Conservation (phyloP, 1,140 invertebrate genomes). For the Drosophila orosa region DNA sequence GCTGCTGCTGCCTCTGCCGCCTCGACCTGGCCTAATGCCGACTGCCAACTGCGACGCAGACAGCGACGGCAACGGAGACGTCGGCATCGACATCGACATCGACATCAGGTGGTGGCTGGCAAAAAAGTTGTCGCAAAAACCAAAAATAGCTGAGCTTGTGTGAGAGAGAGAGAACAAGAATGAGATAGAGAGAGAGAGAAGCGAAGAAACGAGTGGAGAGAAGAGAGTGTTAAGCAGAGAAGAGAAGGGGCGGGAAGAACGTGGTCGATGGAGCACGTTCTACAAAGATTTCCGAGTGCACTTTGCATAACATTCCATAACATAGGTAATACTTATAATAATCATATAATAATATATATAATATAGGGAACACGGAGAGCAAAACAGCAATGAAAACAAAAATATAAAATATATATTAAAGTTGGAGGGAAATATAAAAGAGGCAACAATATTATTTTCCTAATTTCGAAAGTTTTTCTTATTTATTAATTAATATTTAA, state of each 20-base stretch:
- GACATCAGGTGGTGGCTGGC: slow-evolving; percentile 66
- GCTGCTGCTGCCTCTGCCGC: slow-evolving; percentile 24
- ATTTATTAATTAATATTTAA: neutral
- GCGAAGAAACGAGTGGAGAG: slow-evolving; percentile 3
- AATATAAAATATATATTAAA: neutral
- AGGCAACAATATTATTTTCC: too few relatives aligned
- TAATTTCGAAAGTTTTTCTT: neutral
- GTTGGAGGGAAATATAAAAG: too few relatives aligned
- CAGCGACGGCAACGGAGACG: slow-evolving; percentile 12
- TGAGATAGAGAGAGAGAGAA: neutral
- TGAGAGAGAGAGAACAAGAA: neutral
- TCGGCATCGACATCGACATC: slow-evolving; percentile 12
- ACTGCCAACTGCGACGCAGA: slow-evolving; percentile 6
- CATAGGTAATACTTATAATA: slow-evolving; percentile 15
- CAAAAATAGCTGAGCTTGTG: slow-evolving; percentile 59
- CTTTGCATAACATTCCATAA: slow-evolving; percentile 48
- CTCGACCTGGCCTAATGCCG: slow-evolving; percentile 66
- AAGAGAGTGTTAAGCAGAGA: neutral
- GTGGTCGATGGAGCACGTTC: slow-evolving; percentile 43
- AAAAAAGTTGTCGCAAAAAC: slow-evolving; percentile 52
- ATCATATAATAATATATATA: too few relatives aligned
- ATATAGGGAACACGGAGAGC: neutral
- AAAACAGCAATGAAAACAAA: neutral
- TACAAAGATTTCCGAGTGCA: slow-evolving; percentile 40
- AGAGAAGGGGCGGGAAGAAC: slow-evolving; percentile 18